Base-by-base conservation (phyloP, 2,888 invertebrate species). In the Tanypteryx hageni region DNA sequence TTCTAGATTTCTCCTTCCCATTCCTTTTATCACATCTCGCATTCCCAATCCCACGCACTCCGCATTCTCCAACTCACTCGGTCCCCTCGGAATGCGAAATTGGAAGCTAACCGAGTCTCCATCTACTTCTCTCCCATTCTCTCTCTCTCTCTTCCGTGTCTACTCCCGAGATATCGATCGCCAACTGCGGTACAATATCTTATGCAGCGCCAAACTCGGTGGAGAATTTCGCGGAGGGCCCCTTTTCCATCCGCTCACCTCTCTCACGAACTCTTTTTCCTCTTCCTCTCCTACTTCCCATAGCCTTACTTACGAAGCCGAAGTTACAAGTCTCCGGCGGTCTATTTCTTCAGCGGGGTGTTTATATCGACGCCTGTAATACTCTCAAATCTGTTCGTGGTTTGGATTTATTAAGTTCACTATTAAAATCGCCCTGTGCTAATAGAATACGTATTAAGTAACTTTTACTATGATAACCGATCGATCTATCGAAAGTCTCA, bases 111-210 rank as follows among this genome's bases (percentile, higher is more conserved):
- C 16, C 64, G 64, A 18, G 61, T 59, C 27, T 61, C 27, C 22
- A 27, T 86, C 86, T 14, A 11, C 14, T 22, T 27, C 14, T 5
- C 8, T 27, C 18, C 61, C 11, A 31, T 27, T 8, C 85, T n/a
- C n/a, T 56, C 18, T 14, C 56, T 18, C 57, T 56, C 57, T 31
- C n/a, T 83, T 59, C n/a, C 31, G 13, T 59, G 27, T 18, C 22
- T n/a, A 18, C 58, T 61, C 61, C 22, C 59, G n/a, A 59, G 83
- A 86, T 86, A 86, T 86, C 61, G 86, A 86, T 86, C 86, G 31
- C 10, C 56, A 57, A 44, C 11, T 18, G 57, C 27, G 57, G 14
- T 44, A 14, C 0, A 59, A 59, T 14, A 86, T 86, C 59, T 61
- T 31, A n/a, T 86, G 59, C 11, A 22, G 31, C 86, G 22, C 11